Evolutionary conservation across 2,113 vertebrate species (phyloP).

Genomic region (Gavia stellata): DNA sequence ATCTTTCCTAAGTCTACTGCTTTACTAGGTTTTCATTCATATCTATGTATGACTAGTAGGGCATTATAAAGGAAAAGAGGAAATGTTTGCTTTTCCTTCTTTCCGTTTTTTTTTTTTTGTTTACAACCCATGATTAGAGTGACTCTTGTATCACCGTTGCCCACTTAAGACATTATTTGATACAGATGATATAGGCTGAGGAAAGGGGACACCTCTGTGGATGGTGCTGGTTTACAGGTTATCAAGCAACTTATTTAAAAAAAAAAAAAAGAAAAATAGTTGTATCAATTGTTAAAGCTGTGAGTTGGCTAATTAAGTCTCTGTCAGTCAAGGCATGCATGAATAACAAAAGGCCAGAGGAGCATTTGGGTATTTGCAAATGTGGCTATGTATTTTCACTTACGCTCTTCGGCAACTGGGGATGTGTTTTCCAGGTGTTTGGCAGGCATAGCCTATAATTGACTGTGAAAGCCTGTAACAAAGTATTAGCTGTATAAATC

Average conservation of each 20-base stretch:
- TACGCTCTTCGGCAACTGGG: accelerated
- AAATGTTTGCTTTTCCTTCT: neutral
- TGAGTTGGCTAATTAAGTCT: neutral
- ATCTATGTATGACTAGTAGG: accelerated
- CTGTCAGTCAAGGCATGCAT: neutral
- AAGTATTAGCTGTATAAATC: neutral
- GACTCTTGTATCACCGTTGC: neutral
- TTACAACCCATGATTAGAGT: neutral
- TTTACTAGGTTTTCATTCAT: neutral
- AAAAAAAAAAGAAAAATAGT: no score
- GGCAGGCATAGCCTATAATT: neutral
- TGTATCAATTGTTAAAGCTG: neutral
- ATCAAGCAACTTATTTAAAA: neutral
- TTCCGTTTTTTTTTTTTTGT: neutral
- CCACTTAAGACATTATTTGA: neutral
- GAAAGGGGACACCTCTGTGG: neutral
- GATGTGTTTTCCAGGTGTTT: neutral
- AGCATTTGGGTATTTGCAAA: accelerated
- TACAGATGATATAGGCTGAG: neutral
- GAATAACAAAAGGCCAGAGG: accelerated
- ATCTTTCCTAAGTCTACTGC: neutral
- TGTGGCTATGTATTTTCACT: neutral
- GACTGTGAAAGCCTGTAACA: neutral
- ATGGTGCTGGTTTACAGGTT: neutral
- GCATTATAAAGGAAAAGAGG: neutral